Base-by-base conservation (phyloP, 1,140 invertebrate species). In the Euwallacea similis region DNA sequence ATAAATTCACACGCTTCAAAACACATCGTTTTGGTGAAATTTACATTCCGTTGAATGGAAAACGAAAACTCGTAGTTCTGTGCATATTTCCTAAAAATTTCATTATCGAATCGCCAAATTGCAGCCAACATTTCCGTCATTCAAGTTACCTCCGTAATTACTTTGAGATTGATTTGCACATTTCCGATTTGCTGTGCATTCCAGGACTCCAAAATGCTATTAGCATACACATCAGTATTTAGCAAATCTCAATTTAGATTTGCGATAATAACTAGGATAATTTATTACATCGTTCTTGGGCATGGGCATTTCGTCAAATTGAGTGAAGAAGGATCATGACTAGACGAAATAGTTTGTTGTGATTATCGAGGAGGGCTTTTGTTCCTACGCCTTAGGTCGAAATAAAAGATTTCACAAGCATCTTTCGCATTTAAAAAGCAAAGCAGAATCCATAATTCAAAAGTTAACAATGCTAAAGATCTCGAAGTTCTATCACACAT, bases 161-260 rank as follows among this genome's bases (percentile, higher is more conserved):
- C 72, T 71, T 73, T 66, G 72, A 69, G 72, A 75, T 75, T 74
- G 72, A 75, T 75, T 75, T 74, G 72, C 62, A 70, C 72, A 66
- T 75, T 75, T 74, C 72, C 74, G 71, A 75, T 72, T 75, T 74
- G 65, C 58, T 72, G 63, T 69, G 72, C 55, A 59, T 72, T 74
- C 58, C 67, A 54, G 50, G 72, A 69, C 46, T 47, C 72, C 67
- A 63, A 70, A 75, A 66, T 66, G 65, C 71, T 58, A 75, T 65
- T 72, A 66, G 67, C 67, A 75, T 71, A 68, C 55, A 53, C 62
- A 50, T 50, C 46, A 42, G 62, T 47, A 60, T 60, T 60, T 68
- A 68, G 55, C 59, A 60, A 68, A 60, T 68, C 53, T 68, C 42
- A n/a, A 47, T 66, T 13, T 58, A 44, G 46, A 50, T 50, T 50